phyloP scores from a whole-genome alignment of 2,797 vertebrate species.

The Chaenodraco wilsoni region DNA sequence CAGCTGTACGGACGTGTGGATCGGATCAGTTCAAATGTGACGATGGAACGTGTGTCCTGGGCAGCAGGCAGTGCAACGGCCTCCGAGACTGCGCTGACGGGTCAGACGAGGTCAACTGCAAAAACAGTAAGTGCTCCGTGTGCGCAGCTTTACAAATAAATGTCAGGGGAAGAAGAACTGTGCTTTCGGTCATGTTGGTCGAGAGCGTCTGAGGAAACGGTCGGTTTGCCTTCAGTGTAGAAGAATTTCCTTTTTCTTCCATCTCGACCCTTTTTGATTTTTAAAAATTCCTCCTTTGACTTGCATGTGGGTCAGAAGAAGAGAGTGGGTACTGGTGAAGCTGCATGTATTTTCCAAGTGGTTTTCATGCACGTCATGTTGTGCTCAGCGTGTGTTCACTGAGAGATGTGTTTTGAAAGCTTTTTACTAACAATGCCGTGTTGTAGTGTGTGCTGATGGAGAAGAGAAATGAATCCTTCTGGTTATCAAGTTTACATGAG shows the following conservation, averaged over 20 bases:
- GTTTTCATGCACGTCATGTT: neutral
- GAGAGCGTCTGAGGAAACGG: too few relatives aligned
- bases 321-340: too few relatives aligned
- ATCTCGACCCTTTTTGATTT: too few relatives aligned
- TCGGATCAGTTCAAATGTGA: slow-evolving; percentile 95
- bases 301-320: too few relatives aligned
- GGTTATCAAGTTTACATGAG: neutral
- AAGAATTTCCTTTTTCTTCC: too few relatives aligned
- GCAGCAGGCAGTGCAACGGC: slow-evolving; percentile 92
- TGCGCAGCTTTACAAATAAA: neutral
- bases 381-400: neutral
- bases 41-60: slow-evolving; percentile 92
- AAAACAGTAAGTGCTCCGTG: slow-evolving; percentile 82
- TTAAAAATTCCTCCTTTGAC: too few relatives aligned
- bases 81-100: slow-evolving; percentile 93
- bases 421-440: neutral
- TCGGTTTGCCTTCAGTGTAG: too few relatives aligned
- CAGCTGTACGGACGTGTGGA: slow-evolving; percentile 92
- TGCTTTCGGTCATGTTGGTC: neutral
- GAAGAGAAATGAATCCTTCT: neutral
- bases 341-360: too few relatives aligned
- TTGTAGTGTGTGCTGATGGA: neutral
- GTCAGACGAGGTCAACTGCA: slow-evolving; percentile 92
- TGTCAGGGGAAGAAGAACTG: neutral
- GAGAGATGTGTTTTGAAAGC: neutral